These are phyloP conservation scores for Pyrocoelia pectoralis DNA, from an alignment of 2,888 invertebrate genomes.

Conservation along the genomic window DNA sequence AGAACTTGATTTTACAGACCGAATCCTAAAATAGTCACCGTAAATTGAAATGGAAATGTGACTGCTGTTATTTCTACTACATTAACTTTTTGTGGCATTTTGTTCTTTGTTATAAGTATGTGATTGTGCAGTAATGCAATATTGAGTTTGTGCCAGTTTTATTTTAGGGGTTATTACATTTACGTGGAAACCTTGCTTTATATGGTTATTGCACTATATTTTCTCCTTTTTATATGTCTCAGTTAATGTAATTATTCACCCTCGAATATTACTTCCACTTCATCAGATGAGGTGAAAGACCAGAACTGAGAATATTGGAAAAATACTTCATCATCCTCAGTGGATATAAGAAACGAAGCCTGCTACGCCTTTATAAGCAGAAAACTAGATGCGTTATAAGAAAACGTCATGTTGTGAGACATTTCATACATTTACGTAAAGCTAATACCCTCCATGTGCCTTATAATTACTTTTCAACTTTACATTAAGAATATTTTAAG, in stretches of 20 bases:
- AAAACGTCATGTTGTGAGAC: too few species aligned
- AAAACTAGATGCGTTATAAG: too few species aligned
- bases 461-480: too few species aligned
- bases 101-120: constrained; percentile 3
- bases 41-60: constrained; percentile 31
- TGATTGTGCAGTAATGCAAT: constrained; percentile 13
- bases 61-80: constrained; percentile 31
- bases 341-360: too few species aligned
- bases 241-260: background rate
- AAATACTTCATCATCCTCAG: too few species aligned
- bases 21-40: constrained; percentile 25
- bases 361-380: too few species aligned
- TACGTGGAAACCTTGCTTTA: background rate
- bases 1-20: constrained; percentile 15
- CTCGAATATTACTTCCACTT: background rate
- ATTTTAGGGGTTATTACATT: constrained; percentile 2
- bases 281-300: too few species aligned
- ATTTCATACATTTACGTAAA: too few species aligned
- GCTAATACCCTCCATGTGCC: too few species aligned
- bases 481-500: background rate
- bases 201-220: background rate
- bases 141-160: constrained; percentile 15
- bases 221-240: background rate
- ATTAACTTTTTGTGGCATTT: constrained; percentile 31
- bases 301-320: too few species aligned